A percentile compares a stretch with the other conserved stretches of the same genome.
Conservation (phyloP, 37 sponge, comb jelly and placozoan species). For the Geodia barretti region DNA sequence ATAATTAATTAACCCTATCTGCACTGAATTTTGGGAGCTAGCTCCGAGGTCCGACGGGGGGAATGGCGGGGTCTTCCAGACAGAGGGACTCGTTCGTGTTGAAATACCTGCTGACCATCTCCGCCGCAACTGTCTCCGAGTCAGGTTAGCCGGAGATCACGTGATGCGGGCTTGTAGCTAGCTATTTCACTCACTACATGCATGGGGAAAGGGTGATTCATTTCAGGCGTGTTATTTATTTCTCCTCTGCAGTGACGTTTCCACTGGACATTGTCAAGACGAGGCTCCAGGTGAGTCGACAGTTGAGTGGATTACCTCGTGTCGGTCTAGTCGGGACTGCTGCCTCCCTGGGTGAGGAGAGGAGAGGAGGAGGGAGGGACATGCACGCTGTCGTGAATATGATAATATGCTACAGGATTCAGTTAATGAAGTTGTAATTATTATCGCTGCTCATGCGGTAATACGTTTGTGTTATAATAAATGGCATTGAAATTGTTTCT, state of each 20-base stretch:
- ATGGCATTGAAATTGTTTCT: too few relatives aligned
- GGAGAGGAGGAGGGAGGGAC: not conserved
- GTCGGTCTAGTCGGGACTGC: not conserved
- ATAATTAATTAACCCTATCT: not conserved
- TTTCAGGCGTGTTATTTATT: too few relatives aligned
- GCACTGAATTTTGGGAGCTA: not conserved
- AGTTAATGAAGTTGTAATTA: too few relatives aligned
- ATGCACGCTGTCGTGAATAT: too few relatives aligned
- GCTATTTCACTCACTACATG: too few relatives aligned
- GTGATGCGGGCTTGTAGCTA: not conserved
- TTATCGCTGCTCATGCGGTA: too few relatives aligned
- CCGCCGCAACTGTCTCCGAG: constrained; percentile 61
- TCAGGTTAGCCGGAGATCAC: constrained; percentile 27
- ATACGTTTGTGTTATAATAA: too few relatives aligned
- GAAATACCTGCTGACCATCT: constrained; percentile 61
- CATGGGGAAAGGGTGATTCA: too few relatives aligned
- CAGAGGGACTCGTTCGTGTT: constrained; percentile 16
- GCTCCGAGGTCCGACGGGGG: not conserved
- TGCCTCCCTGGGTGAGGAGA: too few relatives aligned
- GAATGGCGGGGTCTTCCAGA: not conserved
- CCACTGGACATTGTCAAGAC: constrained; percentile 89
- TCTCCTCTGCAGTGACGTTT: constrained; percentile 68
- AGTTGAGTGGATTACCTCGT: constrained; percentile 12
- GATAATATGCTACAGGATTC: too few relatives aligned
- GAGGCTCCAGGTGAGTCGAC: constrained; percentile 83